Base-by-base conservation (phyloP, 1,140 invertebrate species). In the Venturia canescens region DNA sequence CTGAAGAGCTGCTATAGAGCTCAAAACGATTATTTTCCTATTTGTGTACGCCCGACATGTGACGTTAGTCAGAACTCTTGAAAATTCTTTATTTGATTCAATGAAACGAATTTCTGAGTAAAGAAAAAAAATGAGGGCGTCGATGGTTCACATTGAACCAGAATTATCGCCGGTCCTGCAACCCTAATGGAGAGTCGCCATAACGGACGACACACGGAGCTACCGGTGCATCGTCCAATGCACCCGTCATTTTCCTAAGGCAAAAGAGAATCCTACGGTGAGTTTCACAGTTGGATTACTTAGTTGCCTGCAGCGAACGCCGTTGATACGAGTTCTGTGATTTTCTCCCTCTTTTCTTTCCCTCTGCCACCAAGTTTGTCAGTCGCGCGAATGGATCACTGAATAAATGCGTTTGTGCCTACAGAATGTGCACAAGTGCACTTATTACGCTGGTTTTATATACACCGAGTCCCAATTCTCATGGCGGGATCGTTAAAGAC, bases 331-430 rank as follows among this genome's bases (percentile, higher is more conserved):
- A 60, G 44, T 50, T 70, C 66, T 50, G 34, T 70, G 27, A 79
- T 50, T 80, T 66, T 72, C 11, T 72, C 48, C 21, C 29, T 48
- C 13, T 29, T 50, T 18, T 69, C 60, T 66, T 31, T 71, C 13
- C 21, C 31, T 50, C 18, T 63, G 21, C 38, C 44, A 11, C 29
- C 38, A 44, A 44, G 26, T 38, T 66, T 26, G 53, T 79, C 60
- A 57, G 67, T 74, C 81, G 69, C 53, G 18, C 74, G n/a, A 53
- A 82, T 80, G 63, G 74, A 48, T 80, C 86, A 84, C 74, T 83
- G 48, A 27, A 70, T 88, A 90, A 90, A 87, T 87, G 87, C 88
- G 86, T 90, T 88, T 86, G 83, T 85, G 83, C 79, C 70, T 80
- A 57, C 79, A 86, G 85, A 86, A 87, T 48, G 79, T 87, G 87